A percentile compares a stretch with the other conserved stretches of the same genome.
Evolutionary conservation across 35 echinoderm and acorn worm species (phyloP).

Genomic region (Ptychodera flava): DNA sequence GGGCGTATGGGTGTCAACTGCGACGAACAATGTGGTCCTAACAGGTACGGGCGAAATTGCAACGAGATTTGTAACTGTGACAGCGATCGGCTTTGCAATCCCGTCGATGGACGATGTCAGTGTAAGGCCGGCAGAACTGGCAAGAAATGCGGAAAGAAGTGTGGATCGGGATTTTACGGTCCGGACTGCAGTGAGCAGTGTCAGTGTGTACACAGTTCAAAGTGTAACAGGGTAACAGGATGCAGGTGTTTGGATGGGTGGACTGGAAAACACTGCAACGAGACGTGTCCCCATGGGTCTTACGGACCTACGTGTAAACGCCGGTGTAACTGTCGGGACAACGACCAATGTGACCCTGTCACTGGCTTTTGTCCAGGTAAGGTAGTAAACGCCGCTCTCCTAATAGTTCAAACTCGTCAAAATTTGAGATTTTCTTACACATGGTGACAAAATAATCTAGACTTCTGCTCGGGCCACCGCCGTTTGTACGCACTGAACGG

Average conservation of each 20-base stretch:
- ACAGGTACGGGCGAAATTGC: conserved; percentile 40
- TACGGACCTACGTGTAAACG: conserved; percentile 48
- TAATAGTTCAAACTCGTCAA: no score
- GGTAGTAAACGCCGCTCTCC: no score
- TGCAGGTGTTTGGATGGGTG: conserved; percentile 64
- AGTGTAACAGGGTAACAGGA: not conserved
- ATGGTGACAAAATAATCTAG: no score
- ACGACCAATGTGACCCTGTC: not conserved
- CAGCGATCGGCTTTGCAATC: conserved; percentile 3
- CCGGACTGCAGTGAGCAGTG: not conserved
- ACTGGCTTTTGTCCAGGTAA: not conserved
- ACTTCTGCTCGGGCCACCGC: no score
- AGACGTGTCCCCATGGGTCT: conserved; percentile 31
- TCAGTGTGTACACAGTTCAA: not conserved
- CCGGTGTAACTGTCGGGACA: conserved; percentile 41
- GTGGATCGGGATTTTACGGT: not conserved
- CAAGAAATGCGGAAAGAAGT: not conserved
- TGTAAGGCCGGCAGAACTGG: not conserved
- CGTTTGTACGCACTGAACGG: no score
- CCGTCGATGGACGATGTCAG: not conserved
- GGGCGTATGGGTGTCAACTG: not conserved
- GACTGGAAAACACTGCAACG: conserved; percentile 42
- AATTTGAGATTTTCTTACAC: no score
- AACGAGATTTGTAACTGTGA: conserved; percentile 41
- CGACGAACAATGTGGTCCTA: not conserved